Evolutionary conservation across 2,113 vertebrate species (phyloP), one percentile per base, ranked within the genome.

Genomic region (Orcinus orca): DNA sequence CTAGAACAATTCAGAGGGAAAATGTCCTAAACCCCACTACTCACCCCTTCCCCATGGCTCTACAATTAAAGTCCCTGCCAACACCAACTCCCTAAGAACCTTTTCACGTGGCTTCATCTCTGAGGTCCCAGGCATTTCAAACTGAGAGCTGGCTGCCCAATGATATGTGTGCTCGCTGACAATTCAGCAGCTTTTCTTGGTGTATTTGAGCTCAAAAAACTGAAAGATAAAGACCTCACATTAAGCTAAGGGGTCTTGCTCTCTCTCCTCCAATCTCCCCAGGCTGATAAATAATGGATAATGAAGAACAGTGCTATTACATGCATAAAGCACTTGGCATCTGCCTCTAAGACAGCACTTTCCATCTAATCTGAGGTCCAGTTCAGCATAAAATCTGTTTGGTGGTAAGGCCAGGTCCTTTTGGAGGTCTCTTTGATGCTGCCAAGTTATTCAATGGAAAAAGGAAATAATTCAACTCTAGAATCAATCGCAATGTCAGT

Each of bases 241-340:
- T 97, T 98, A 97, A 97, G 88, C 97, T 87, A 90, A 79, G 97
- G 96, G 96, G 93, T 97, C 96, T 97, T 97, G 62, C 83, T 92
- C 93, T 95, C 47, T 96, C 65, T 97, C 95, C 79, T 98, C 84
- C 93, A n/a, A 17, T 92, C 95, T 98, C 81, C 95, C 87, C 73
- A 93, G 95, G 80, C 95, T 98, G 97, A 98, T 98, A 98, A 98
- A 99, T 98, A 98, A 99, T 98, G 97, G 94, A 99, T 97, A 93
- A n/a, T 79, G 81, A 95, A 95, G 96, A 98, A 97, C 79, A 58
- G 90, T 41, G 84, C 90, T 95, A 81, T 97, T 97, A 97, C 67
- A 82, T 90, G 95, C 98, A 98, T 94, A 98, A 98, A 98, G 90
- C 76, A 90, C 95, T 98, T 95, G 95, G 89, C 95, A 95, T 96